These are phyloP conservation scores for Triops cancriformis DNA, from an alignment of 1,140 invertebrate species.

Conservation along the genomic window DNA sequence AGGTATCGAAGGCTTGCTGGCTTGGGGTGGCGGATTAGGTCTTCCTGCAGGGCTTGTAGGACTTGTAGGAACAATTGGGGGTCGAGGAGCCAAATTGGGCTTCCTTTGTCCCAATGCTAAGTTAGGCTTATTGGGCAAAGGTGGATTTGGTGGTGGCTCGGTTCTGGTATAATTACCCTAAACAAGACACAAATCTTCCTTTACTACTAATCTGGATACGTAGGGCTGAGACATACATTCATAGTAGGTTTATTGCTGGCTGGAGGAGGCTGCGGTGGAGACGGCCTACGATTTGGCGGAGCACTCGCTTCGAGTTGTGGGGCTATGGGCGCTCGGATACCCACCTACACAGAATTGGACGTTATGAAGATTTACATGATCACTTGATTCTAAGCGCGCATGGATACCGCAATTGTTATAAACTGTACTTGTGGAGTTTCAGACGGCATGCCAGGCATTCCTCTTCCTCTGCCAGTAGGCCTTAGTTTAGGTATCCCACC, in stretches of 20 bases:
- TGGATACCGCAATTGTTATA: too few relatives aligned
- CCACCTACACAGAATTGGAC: not conserved
- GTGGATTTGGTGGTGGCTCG: not conserved
- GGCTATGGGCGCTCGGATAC: not conserved
- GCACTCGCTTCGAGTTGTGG: not conserved
- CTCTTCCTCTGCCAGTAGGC: not conserved
- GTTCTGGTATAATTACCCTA: not conserved
- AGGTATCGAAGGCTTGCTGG: not conserved
- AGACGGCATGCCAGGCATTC: not conserved
- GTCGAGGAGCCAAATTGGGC: not conserved
- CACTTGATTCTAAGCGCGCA: too few relatives aligned
- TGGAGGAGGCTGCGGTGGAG: not conserved
- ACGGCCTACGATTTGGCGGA: not conserved
- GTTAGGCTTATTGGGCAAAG: not conserved
- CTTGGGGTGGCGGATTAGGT: not conserved
- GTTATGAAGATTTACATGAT: not conserved
- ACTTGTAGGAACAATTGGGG: not conserved
- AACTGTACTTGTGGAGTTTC: not conserved
- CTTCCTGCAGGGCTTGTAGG: not conserved
- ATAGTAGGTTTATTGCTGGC: not conserved
- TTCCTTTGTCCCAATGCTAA: not conserved
- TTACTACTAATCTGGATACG: not conserved
- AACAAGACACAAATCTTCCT: not conserved
- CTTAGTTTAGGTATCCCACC: not conserved
- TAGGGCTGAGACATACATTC: not conserved